A percentile compares a stretch with the other conserved stretches of the same genome.
phyloP scores from a whole-genome alignment of 2,113 vertebrate genomes.

The Psammodynastes pulverulentus region DNA sequence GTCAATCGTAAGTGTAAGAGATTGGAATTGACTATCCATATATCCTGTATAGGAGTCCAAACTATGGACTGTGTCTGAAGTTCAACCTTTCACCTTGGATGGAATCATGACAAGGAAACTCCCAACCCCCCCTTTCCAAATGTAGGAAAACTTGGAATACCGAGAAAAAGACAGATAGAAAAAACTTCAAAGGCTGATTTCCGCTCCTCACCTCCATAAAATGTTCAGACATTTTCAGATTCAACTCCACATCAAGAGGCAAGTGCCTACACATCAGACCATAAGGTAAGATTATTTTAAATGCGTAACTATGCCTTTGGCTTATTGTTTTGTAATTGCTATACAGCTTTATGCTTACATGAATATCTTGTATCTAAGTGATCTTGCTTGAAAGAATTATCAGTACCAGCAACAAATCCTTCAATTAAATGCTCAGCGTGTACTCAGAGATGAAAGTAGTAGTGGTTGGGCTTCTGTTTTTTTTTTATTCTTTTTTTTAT shows the following conservation, averaged over 20 bases:
- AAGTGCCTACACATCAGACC: neutral
- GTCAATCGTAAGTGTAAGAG: neutral
- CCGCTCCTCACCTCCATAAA: slow-evolving; percentile 66
- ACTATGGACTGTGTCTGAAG: neutral
- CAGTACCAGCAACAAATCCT: neutral
- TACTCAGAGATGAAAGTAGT: neutral
- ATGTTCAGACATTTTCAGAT: neutral
- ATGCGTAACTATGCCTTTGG: slow-evolving; percentile 11
- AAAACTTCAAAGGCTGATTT: slow-evolving; percentile 63
- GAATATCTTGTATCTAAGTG: neutral
- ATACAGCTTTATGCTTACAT: neutral
- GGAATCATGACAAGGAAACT: neutral
- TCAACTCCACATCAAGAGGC: neutral
- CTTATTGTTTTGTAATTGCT: neutral
- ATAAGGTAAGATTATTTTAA: slow-evolving; percentile 36
- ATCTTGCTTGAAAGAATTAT: neutral
- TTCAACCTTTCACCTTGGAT: neutral
- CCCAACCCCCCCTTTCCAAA: neutral
- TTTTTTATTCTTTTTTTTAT: neutral
- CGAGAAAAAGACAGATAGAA: slow-evolving; percentile 52
- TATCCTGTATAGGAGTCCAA: neutral
- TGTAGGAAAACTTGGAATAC: slow-evolving; percentile 19
- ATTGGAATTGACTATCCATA: neutral
- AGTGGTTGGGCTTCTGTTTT: neutral
- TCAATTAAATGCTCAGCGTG: neutral